Percentiles rank a stretch among this genome's conserved stretches.
These are phyloP conservation scores for Sminthopsis crassicaudata DNA, from an alignment of 2,113 vertebrate species.

Conservation along the genomic window DNA sequence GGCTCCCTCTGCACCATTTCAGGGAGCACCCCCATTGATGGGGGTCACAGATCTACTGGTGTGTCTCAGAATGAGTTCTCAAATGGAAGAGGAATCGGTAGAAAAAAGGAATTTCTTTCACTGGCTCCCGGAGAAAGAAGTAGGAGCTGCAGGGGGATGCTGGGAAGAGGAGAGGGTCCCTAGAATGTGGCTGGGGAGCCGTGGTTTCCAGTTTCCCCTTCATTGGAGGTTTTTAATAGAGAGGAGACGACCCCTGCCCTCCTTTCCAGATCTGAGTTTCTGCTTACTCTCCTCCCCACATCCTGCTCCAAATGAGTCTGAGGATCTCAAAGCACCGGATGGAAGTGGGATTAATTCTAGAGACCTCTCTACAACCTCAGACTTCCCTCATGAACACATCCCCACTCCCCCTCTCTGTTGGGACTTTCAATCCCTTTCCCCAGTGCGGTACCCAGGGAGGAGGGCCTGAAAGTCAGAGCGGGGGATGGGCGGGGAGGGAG, in stretches of 20 bases:
- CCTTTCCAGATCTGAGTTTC: background rate
- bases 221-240: background rate
- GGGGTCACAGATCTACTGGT: background rate
- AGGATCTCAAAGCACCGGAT: background rate
- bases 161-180: background rate
- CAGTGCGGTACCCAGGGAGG: background rate
- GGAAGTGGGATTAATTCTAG: background rate
- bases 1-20: background rate
- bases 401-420: background rate
- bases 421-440: background rate
- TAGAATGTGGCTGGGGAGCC: background rate
- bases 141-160: background rate
- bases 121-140: background rate
- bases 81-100: background rate
- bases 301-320: background rate
- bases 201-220: background rate
- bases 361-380: background rate
- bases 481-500: background rate
- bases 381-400: background rate
- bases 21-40: background rate
- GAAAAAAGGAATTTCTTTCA: background rate
- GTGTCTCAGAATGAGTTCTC: background rate
- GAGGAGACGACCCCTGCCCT: background rate
- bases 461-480: background rate
- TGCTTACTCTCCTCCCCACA: background rate